A percentile compares a stretch with the other conserved stretches of the same genome.
phyloP scores from a whole-genome alignment of 2,888 invertebrate genomes.

The Lysandra coridon region DNA sequence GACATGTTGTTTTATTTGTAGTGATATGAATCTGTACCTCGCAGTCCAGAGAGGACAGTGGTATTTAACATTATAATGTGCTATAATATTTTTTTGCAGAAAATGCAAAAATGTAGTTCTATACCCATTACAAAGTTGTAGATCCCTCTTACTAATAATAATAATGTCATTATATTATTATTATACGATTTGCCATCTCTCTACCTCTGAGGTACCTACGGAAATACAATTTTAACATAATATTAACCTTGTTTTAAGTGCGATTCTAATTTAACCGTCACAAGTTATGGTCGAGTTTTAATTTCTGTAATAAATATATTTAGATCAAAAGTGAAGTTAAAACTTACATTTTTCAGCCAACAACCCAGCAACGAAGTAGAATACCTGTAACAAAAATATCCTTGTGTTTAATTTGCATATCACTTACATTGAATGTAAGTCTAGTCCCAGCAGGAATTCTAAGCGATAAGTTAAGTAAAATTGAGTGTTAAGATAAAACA shows the following conservation, averaged over 20 bases:
- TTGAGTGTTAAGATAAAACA: background rate
- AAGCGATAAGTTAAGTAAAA: conserved; percentile 26
- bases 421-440: background rate
- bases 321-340: background rate
- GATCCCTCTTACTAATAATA: background rate
- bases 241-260: background rate
- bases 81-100: too few relatives aligned
- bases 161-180: too few relatives aligned
- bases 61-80: too few relatives aligned
- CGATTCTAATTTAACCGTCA: background rate
- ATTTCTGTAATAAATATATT: background rate
- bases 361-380: background rate
- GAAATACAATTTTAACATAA: background rate
- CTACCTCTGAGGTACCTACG: background rate
- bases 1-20: conserved; percentile 46
- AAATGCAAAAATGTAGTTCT: too few relatives aligned
- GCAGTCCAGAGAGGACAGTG: background rate
- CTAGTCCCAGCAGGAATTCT: conserved; percentile 27
- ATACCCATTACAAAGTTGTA: background rate
- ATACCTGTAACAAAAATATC: background rate
- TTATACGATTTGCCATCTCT: background rate
- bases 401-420: background rate
- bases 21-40: background rate
- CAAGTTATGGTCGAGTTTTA: too few relatives aligned
- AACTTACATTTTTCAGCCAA: background rate